Conservation (phyloP, 2,888 invertebrate species). For the Agonopterix subpropinquella region DNA sequence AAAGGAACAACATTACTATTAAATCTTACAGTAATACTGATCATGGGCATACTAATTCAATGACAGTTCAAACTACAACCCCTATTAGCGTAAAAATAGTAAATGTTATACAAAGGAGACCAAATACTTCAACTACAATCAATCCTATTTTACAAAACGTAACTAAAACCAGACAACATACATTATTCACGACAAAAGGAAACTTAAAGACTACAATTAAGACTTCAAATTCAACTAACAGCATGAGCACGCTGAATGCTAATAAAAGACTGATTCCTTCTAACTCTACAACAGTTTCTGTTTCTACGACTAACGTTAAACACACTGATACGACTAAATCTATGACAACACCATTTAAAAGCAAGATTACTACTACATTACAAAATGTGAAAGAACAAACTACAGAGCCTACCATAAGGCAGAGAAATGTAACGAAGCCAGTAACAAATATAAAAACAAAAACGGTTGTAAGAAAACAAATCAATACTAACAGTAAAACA, state of each 20-base stretch:
- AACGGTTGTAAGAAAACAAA: conserved; percentile 11
- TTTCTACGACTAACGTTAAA: conserved; percentile 27
- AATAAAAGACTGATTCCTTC: conserved; percentile 40
- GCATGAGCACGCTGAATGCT: conserved; percentile 49
- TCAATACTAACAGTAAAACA: conserved; percentile 18
- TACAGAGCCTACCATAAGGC: conserved; percentile 12
- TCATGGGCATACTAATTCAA: conserved; percentile 42
- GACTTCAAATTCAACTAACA: conserved; percentile 56
- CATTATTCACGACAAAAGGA: conserved; percentile 17
- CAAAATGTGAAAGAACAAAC: conserved; percentile 7
- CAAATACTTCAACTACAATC: conserved; percentile 14
- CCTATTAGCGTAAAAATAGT: conserved; percentile 22
- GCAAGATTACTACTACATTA: not conserved
- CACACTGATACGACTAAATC: conserved; percentile 12
- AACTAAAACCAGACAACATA: conserved; percentile 19
- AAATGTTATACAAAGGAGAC: conserved; percentile 12
- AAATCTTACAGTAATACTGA: conserved; percentile 28
- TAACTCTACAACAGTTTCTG: conserved; percentile 42
- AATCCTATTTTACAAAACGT: conserved; percentile 16
- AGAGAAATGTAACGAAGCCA: conserved; percentile 13
- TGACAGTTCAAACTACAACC: conserved; percentile 31
- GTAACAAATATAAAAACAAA: conserved; percentile 11
- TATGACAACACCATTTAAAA: conserved; percentile 10
- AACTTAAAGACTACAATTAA: conserved; percentile 15
- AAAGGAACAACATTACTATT: conserved; percentile 29